Evolutionary conservation across 1,140 invertebrate genomes (phyloP).

Genomic region (Parasteatoda tepidariorum): DNA sequence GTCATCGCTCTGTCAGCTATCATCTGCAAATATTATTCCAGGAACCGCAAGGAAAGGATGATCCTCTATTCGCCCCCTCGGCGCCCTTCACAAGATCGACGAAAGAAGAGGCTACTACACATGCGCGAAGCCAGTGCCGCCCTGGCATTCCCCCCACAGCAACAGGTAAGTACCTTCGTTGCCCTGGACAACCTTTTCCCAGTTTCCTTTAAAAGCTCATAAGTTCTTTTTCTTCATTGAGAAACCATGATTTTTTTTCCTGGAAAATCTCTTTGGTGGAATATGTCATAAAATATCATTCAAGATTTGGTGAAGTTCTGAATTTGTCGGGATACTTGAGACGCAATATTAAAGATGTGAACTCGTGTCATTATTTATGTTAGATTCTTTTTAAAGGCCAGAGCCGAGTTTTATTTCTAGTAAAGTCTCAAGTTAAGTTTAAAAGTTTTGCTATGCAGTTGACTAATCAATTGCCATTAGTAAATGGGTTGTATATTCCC

Average conservation of each 20-base stretch:
- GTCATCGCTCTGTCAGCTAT: conserved; percentile 76
- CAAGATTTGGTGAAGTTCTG: too few species aligned
- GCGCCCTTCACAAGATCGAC: conserved; percentile 20
- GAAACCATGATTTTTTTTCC: too few species aligned
- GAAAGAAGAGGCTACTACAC: conserved; percentile 26
- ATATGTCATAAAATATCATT: neutral
- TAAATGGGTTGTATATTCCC: too few species aligned
- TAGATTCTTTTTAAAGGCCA: too few species aligned
- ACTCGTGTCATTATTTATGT: too few species aligned
- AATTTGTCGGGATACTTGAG: too few species aligned
- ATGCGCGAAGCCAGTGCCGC: conserved; percentile 35
- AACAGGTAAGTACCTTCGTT: conserved; percentile 43
- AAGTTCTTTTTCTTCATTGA: neutral
- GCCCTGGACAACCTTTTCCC: neutral
- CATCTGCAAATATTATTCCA: conserved; percentile 74
- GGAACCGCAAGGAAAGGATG: conserved; percentile 54
- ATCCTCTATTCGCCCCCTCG: conserved; percentile 40
- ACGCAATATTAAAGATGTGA: too few species aligned
- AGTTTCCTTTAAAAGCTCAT: neutral
- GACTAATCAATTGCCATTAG: too few species aligned
- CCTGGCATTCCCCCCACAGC: conserved; percentile 21
- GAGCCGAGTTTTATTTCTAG: too few species aligned
- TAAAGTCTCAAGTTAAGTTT: too few species aligned
- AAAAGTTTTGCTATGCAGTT: too few species aligned
- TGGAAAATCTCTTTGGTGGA: too few species aligned